These are phyloP conservation scores for Nestor notabilis DNA, from an alignment of 2,113 vertebrate species.

Conservation along the genomic window DNA sequence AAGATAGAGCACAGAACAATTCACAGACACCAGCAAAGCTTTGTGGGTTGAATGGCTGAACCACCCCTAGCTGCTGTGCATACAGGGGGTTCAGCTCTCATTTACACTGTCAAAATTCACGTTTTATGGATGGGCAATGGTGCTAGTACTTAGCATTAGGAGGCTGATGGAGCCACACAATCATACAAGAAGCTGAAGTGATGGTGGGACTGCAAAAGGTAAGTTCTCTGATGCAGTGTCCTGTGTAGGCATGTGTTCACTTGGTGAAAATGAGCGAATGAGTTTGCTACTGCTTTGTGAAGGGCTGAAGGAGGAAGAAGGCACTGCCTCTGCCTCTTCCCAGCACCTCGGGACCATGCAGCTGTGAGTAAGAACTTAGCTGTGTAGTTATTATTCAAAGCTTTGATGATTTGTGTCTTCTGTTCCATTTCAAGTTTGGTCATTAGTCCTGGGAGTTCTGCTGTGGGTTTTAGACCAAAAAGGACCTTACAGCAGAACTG, in stretches of 20 bases:
- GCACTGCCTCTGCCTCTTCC: background rate
- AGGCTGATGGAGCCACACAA: background rate
- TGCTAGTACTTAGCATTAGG: background rate
- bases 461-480: background rate
- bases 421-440: background rate
- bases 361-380: too few relatives aligned
- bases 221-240: too few relatives aligned
- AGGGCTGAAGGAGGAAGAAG: background rate
- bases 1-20: background rate
- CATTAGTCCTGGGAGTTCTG: background rate
- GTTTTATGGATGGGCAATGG: background rate
- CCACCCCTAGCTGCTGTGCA: background rate
- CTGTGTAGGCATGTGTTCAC: background rate
- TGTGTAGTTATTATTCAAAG: background rate
- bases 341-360: background rate
- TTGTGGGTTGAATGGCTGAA: background rate
- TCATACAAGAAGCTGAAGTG: background rate
- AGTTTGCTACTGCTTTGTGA: background rate
- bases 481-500: background rate
- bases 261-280: fast-evolving
- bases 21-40: background rate
- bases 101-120: background rate
- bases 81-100: background rate
- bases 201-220: background rate
- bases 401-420: background rate